Evolutionary conservation across 2,113 vertebrate species (phyloP), one percentile per base, ranked within the genome.

Genomic region (Hydrochoerus hydrochaeris): DNA sequence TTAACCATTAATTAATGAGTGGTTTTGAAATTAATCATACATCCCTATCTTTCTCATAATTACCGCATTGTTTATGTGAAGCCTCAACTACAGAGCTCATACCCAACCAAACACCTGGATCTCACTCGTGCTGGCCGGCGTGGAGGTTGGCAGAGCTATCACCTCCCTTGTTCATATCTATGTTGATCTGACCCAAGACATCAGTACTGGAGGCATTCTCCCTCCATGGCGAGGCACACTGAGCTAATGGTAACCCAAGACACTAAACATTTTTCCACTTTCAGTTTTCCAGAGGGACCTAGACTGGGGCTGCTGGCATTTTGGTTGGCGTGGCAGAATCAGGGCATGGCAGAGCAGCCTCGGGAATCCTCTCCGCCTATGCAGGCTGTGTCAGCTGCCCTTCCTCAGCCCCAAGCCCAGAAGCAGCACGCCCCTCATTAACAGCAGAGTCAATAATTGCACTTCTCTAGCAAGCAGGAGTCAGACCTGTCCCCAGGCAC

Each of bases 371-470:
- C 82, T 92, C 49, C 96, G 52, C 49, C 20, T 41, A 24, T 60
- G 30, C 73, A 30, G 63, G 32, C 16, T 71, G 60, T 94, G 78
- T 94, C 88, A 9, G 1, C 78, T 65, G 82, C 71, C 78, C 62
- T 92, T 77, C 67, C 73, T 97, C 86, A 96, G 69, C 89, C 69
- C 80, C 81, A 95, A 52, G 97, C 95, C 88, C 5, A 5, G 17
- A 60, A 95, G 96, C 81, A 90, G 38, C 90, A 94, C 41, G 26
- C 87, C 95, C 98, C 93, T 98, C 91, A 92, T 82, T 98, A 97
- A 63, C 32, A 83, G 63, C 91, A 97, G 96, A 97, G 73, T 97
- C 97, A 98, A 95, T 97, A 98, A 97, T 97, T 97, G 83, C 20
- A 93, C 90, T 96, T 97, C 83, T 88, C 57, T 0, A 4, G 46